Base-by-base conservation (phyloP, 1,140 invertebrate genomes). In the Cyphomyrmex costatus region DNA sequence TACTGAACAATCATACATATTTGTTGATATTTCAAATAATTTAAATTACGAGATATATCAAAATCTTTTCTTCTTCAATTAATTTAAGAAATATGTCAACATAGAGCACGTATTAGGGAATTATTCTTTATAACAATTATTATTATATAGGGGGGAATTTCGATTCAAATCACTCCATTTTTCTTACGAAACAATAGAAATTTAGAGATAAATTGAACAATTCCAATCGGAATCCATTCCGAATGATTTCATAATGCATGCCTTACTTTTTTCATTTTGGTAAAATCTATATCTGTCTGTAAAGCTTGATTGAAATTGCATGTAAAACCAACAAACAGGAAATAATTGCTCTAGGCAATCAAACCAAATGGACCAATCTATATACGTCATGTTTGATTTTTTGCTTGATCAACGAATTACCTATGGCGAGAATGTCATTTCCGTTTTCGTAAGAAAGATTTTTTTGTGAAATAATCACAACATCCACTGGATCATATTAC, bases 331-430 rank as follows among this genome's bases (percentile, higher is more conserved):
- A 33, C n/a, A 36, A 14, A 33, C 12, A 6, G 33, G 3, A 36
- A 77, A 77, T 51, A 66, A 33, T 66, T 46, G 42, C 27, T 27
- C 24, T 24, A 51, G 24, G 46, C n/a, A 79, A 79, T 53, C 61
- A 51, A 66, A 19, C 3, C n/a, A 3, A 33, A 30, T 30, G 19
- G 12, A 19, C 6, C 36, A 30, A 27, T 5, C 4, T 30, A 30
- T 16, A 21, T 16, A 21, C n/a, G 24, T 21, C 27, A 16, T 7
- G 19, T 30, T 51, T 0, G 12, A 0, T 78, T 63, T 65, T 33
- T 24, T n/a, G 36, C 19, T 51, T 6, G 27, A n/a, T 27, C 30
- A 68, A 56, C 56, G 16, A 12, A 10, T 74, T 24, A 42, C 21
- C n/a, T 3, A 30, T 7, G 3, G 3, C 8, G 46, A 36, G 21